These are phyloP conservation scores for Tolypeutes matacus DNA, from an alignment of 2,797 vertebrate species.

Conservation along the genomic window DNA sequence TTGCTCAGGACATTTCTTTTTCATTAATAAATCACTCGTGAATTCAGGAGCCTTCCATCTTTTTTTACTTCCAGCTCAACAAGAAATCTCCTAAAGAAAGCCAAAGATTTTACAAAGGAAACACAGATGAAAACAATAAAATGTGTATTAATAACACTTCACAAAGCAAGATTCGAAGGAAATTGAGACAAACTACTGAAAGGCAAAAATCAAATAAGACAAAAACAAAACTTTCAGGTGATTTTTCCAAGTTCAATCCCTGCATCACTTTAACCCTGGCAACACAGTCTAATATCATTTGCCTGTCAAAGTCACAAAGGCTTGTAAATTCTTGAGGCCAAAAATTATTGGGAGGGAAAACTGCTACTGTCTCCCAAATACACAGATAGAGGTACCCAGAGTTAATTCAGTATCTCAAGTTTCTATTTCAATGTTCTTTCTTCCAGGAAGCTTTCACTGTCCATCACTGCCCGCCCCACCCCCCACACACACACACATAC, in stretches of 20 bases:
- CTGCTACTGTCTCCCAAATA: background rate
- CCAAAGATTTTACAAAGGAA: constrained; percentile 49
- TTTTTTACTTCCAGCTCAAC: background rate
- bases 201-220: background rate
- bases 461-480: background rate
- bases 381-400: background rate
- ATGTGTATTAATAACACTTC: background rate
- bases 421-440: constrained; percentile 25
- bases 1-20: constrained; percentile 65
- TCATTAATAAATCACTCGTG: constrained; percentile 77
- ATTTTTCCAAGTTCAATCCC: background rate
- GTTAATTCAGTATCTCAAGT: background rate
- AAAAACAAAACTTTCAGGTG: background rate
- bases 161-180: background rate
- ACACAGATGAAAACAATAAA: constrained; percentile 2
- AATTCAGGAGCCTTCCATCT: constrained; percentile 63
- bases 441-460: background rate
- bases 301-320: background rate
- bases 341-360: constrained; percentile 27
- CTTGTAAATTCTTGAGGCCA: background rate
- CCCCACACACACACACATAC: background rate
- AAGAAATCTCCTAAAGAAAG: constrained; percentile 54
- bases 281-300: background rate
- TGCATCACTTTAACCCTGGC: background rate
- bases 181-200: constrained; percentile 6